Evolutionary conservation across 2,797 vertebrate species (phyloP).

Genomic region (Oophaga sylvatica): DNA sequence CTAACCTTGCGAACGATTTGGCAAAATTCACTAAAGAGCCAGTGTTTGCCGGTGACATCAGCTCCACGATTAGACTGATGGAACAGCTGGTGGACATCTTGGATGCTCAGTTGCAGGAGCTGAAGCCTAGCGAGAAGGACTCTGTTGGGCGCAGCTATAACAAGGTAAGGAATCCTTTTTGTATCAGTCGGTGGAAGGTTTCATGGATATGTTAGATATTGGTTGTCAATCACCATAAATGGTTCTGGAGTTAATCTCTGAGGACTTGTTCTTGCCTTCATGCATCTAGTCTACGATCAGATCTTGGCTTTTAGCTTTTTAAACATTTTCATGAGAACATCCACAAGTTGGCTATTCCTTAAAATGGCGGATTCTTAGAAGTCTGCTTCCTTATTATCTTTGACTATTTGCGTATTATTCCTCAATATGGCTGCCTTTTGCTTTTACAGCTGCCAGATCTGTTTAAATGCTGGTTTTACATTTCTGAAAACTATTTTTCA

Average conservation of each 20-base stretch:
- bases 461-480: background rate
- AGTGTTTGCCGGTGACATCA: conserved; percentile 93
- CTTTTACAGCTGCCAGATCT: background rate
- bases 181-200: background rate
- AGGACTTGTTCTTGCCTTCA: too few species aligned
- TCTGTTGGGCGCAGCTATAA: conserved; percentile 95
- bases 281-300: too few species aligned
- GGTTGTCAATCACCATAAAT: background rate
- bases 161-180: conserved; percentile 79
- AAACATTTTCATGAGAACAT: background rate
- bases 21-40: conserved; percentile 96
- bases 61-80: conserved; percentile 94
- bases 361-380: background rate
- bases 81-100: conserved; percentile 98
- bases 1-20: conserved; percentile 94
- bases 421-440: background rate
- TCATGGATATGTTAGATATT: background rate
- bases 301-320: background rate
- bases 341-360: background rate
- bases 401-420: background rate
- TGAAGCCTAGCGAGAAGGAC: conserved; percentile 93
- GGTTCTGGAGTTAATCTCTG: background rate
- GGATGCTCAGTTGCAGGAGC: conserved; percentile 95
- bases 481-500: conserved; percentile 57
- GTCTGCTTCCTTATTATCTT: background rate